These are phyloP conservation scores for Melanotaenia duboulayi DNA, from an alignment of 2,113 vertebrate genomes.

Conservation along the genomic window DNA sequence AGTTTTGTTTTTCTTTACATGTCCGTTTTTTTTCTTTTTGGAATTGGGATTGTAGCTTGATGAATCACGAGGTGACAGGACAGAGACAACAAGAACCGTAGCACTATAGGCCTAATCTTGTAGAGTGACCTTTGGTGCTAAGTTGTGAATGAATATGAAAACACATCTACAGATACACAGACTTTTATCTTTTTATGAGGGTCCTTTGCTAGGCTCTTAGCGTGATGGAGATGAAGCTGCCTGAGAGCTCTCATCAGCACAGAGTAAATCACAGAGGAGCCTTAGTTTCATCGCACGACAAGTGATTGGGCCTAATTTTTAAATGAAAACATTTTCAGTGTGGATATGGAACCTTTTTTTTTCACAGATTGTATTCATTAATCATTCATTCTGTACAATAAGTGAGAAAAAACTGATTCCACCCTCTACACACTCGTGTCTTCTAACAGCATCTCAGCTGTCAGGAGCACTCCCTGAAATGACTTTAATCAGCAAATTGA, in stretches of 20 bases:
- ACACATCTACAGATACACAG: conserved; percentile 27
- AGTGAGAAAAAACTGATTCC: conserved; percentile 53
- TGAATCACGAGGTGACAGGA: too few relatives aligned
- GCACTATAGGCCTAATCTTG: neutral
- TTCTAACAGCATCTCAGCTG: conserved; percentile 57
- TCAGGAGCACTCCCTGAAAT: conserved; percentile 60
- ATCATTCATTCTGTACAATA: conserved; percentile 38
- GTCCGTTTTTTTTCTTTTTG: too few relatives aligned
- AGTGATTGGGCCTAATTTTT: conserved; percentile 42
- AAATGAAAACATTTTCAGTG: conserved; percentile 58
- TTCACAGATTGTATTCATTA: conserved; percentile 20
- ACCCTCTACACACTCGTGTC: conserved; percentile 50
- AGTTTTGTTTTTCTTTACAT: neutral
- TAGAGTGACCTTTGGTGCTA: neutral
- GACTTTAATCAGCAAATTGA: conserved; percentile 75
- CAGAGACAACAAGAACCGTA: neutral
- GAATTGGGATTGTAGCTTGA: too few relatives aligned
- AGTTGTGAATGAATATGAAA: conserved; percentile 28
- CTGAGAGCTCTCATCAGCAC: conserved; percentile 86
- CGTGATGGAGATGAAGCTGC: conserved; percentile 83
- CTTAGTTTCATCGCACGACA: conserved; percentile 33
- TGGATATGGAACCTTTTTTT: conserved; percentile 37
- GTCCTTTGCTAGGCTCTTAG: conserved; percentile 87
- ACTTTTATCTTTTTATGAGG: conserved; percentile 72
- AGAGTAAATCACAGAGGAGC: conserved; percentile 79